Evolutionary conservation across 2,113 vertebrate genomes (phyloP), one percentile per base, ranked within the genome.

Genomic region (Polypterus bichir): DNA sequence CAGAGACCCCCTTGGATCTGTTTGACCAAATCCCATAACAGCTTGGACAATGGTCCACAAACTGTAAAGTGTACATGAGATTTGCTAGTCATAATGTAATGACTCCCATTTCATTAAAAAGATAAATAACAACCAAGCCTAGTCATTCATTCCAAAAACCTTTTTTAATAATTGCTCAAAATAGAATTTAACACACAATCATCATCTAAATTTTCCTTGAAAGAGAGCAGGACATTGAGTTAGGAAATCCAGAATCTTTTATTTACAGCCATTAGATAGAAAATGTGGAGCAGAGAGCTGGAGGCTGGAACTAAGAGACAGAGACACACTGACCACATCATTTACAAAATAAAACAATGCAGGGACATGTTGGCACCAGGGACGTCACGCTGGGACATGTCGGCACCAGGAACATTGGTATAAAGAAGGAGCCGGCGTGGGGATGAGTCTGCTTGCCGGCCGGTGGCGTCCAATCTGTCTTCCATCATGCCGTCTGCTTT

Each of bases 141-240:
- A 27, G 27, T 27, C 27, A 27, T 71, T 74, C 63, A 3, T 74
- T 81, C 80, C 75, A 76, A 76, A 82, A 71, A 27, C 27, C 27
- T 65, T 7, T 68, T 84, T 82, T 80, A 85, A 86, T 85, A 71
- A 73, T 69, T 70, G 75, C 74, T 80, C 77, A 80, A 84, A 84
- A 79, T 76, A 83, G 82, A 81, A 75, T 69, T 77, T 79, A 79
- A 80, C 79, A 81, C 78, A 71, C 70, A 69, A 64, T 54, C 48
- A 57, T 10, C 9, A 74, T 76, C 68, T 71, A 60, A 5, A 60
- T 57, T 68, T 64, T 65, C 68, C 67, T 72, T 66, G 60, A 45
- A 64, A 65, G 69, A 69, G 66, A 65, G 73, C 59, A 9, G 67
- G 66, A 66, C 68, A 71, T 63, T 67, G 73, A 63, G 10, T 27